Evolutionary conservation across 2,888 invertebrate genomes (phyloP).

Genomic region (Eupithecia tripunctaria): DNA sequence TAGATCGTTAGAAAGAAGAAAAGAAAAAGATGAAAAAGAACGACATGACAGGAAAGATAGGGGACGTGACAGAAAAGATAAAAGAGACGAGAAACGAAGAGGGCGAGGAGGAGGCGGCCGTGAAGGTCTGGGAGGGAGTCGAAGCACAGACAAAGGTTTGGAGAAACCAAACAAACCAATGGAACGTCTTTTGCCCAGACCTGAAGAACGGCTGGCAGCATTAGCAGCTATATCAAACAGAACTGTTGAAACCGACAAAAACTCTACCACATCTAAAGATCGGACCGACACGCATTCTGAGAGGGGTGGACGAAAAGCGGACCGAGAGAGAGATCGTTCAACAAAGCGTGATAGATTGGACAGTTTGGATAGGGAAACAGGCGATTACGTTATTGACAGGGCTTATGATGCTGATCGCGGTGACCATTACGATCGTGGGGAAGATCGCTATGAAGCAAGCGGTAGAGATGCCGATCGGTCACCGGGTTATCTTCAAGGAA

Average conservation of each 20-base stretch:
- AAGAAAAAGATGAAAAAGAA: conserved; percentile 84
- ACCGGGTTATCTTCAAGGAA: conserved; percentile 72
- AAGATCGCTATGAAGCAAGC: conserved; percentile 76
- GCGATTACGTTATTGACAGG: conserved; percentile 79
- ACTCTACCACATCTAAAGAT: conserved; percentile 77
- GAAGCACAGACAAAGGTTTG: conserved; percentile 80
- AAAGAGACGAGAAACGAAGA: conserved; percentile 81
- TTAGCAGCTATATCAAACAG: conserved; percentile 82
- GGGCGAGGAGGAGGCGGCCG: conserved; percentile 62
- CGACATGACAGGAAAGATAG: conserved; percentile 88
- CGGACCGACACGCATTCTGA: conserved; percentile 78
- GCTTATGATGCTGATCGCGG: conserved; percentile 80
- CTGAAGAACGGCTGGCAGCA: conserved; percentile 86
- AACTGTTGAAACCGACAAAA: conserved; percentile 75
- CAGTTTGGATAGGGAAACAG: conserved; percentile 78
- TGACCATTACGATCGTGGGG: conserved; percentile 80
- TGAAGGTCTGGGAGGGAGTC: conserved; percentile 75
- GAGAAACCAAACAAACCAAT: conserved; percentile 86
- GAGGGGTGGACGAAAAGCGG: conserved; percentile 77
- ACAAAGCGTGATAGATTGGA: conserved; percentile 77
- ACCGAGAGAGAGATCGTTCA: conserved; percentile 81
- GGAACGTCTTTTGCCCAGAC: conserved; percentile 86
- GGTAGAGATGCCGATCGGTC: conserved; percentile 74
- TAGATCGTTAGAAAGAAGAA: conserved; percentile 77
- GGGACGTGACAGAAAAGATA: conserved; percentile 86